Conservation (phyloP, 2,888 invertebrate species). For the Pristionchus japonicus region DNA sequence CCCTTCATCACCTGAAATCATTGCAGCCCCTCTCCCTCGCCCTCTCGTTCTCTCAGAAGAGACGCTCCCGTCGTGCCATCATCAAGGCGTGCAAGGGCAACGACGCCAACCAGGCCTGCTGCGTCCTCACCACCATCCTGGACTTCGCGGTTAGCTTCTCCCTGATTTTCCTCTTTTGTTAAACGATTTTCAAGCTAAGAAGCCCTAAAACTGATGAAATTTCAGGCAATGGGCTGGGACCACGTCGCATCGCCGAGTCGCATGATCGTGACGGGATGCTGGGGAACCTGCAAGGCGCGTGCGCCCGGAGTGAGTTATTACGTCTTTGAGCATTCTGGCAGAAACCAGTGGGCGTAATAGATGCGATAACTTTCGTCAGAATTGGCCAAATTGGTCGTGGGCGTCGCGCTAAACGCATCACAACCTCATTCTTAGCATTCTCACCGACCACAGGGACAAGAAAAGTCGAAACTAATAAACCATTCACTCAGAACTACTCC, state of each 20-base stretch:
- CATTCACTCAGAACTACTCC: background rate
- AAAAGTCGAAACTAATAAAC: background rate
- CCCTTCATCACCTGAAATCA: too few relatives aligned
- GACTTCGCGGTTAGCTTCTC: background rate
- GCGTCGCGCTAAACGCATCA: too few relatives aligned
- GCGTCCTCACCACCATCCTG: background rate
- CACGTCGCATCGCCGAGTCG: background rate
- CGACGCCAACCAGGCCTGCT: background rate
- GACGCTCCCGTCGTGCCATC: background rate
- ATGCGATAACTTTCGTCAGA: too few relatives aligned
- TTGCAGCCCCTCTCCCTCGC: background rate
- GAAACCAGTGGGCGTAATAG: too few relatives aligned
- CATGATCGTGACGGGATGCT: background rate
- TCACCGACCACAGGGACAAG: too few relatives aligned
- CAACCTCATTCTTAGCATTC: too few relatives aligned
- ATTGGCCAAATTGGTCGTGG: too few relatives aligned
- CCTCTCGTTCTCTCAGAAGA: background rate
- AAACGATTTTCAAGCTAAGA: too few relatives aligned
- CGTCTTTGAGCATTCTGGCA: too few relatives aligned
- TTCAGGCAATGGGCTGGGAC: conserved; percentile 16
- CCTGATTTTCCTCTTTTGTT: background rate
- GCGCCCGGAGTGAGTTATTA: background rate
- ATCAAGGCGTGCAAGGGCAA: too few relatives aligned
- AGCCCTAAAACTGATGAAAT: too few relatives aligned
- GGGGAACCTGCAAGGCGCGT: background rate